Base-by-base conservation (phyloP, 2,888 invertebrate species). In the Atethmia centrago region DNA sequence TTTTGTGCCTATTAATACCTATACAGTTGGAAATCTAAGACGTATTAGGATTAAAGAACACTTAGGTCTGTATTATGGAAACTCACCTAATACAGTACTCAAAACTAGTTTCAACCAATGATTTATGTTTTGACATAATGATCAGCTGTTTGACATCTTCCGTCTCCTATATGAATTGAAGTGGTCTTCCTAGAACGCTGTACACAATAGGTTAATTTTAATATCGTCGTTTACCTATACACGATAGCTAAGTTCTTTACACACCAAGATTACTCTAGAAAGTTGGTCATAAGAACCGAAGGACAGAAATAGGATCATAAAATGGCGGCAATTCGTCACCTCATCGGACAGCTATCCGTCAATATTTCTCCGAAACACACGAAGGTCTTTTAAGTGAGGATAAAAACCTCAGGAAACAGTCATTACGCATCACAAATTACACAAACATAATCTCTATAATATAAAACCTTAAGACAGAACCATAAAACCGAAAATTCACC, bases 401-500 rank as follows among this genome's bases (percentile, higher is more conserved):
- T 21, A 40, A 70, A 80, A 80, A 63, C 19, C 58, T 10, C 56
- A 55, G 53, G 74, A 74, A 66, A 71, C 74, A 55, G 21, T 61
- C 53, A 79, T 74, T 65, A 82, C 16, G 45, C 19, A 31, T 61
- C 72, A 62, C 79, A 68, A 74, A 74, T 73, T 71, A 74, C 59
- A 68, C 64, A 68, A 65, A 59, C 59, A 59, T 75, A 76, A 76
- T 82, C 25, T 61, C 45, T 77, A 51, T 63, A 56, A 79, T 64
- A 82, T 28, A 70, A 79, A 82, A 83, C 62, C 81, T 71, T 72
- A 59, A 77, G 74, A 75, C 71, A 58, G 68, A 62, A 66, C 53
- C 76, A 70, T 84, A 78, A 86, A 86, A 80, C 68, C 63, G 59
- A 75, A 79, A 83, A 81, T 80, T 78, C 70, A 70, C 68, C 64